Evolutionary conservation across 2,888 invertebrate genomes (phyloP), one percentile per base, ranked within the genome.

Genomic region (Camponotus fellah): DNA sequence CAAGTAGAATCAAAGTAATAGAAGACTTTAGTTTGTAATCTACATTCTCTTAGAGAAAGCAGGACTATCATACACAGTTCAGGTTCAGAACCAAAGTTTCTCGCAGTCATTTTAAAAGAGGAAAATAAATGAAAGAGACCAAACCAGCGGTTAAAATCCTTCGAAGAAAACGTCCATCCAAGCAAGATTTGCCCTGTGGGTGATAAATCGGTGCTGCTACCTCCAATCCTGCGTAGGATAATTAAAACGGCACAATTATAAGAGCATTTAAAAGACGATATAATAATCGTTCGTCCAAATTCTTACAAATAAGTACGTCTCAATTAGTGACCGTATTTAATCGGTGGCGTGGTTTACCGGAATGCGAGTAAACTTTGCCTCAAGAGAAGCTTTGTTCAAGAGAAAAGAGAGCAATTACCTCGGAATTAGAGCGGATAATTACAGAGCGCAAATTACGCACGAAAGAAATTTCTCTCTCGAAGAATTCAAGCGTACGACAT

Each of bases 251-350:
- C 40, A 72, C 91, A 82, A 92, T 92, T 92, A 92, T 90, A 91
- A 92, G 90, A 80, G 88, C 91, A 91, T 91, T 91, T 90, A 82
- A 71, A 66, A 40, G 26, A 56, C 8, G 75, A 75, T 92, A 26
- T 26, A 92, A 92, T 91, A 76, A 91, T 83, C 53, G 90, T 83
- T 89, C 85, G 84, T 62, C 75, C 84, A 89, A 91, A 91, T 93
- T 92, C 91, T 87, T 74, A 85, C 91, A 91, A 92, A 92, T 93
- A 91, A 91, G 91, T 93, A 94, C 91, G 92, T 94, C 94, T 94
- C 94, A 94, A 94, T 94, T 94, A 94, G 92, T 86, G 87, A 62
- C 85, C 82, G 82, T 86, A 84, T 89, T 93, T 93, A 93, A 94
- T 94, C 93, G 93, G 90, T 80, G 87, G 85, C 77, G 91, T 86